Conservation (phyloP, 2,113 vertebrate genomes). For the Heloderma charlesbogerti region DNA sequence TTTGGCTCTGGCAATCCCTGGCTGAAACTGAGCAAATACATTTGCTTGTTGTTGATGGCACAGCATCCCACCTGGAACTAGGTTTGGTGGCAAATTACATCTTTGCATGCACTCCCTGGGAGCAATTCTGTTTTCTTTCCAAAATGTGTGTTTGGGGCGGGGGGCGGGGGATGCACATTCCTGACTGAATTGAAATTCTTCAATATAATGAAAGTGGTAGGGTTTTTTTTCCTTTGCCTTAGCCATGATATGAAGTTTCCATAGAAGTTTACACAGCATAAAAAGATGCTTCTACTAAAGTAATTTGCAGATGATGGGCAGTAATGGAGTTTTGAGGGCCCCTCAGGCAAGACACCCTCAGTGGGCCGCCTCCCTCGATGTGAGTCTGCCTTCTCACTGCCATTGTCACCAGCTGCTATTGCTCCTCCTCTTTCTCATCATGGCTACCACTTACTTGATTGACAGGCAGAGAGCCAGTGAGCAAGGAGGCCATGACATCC, state of each 20-base stretch:
- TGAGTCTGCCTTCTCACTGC: too few relatives aligned
- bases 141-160: background rate
- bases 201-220: background rate
- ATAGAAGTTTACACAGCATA: background rate
- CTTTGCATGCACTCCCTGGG: background rate
- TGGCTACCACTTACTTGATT: too few relatives aligned
- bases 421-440: too few relatives aligned
- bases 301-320: background rate
- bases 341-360: too few relatives aligned
- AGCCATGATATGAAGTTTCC: background rate
- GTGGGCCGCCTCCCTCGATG: too few relatives aligned
- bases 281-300: background rate
- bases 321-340: too few relatives aligned
- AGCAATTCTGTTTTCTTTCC: background rate
- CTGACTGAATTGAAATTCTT: background rate
- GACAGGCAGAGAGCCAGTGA: too few relatives aligned
- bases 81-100: background rate
- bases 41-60: constrained; percentile 10
- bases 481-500: too few relatives aligned
- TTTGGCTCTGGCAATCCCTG: constrained; percentile 16
- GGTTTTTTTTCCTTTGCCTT: background rate
- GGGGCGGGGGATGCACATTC: background rate
- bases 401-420: too few relatives aligned
- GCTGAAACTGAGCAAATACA: constrained; percentile 14
- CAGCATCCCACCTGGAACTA: background rate